These are phyloP conservation scores for Hyphantria cunea DNA, from an alignment of 1,140 invertebrate species.

Conservation along the genomic window DNA sequence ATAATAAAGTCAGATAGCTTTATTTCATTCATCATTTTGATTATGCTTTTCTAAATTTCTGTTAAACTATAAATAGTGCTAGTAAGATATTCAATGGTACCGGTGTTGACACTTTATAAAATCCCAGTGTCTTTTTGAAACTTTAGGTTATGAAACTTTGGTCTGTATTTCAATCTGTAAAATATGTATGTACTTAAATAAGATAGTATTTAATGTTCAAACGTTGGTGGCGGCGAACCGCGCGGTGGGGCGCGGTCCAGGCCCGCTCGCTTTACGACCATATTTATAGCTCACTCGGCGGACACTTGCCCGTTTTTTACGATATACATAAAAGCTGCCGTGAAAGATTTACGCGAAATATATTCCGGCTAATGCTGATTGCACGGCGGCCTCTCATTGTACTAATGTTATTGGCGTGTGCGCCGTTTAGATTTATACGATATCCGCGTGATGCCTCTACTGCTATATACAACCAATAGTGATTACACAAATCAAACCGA, in stretches of 20 bases:
- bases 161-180: too few relatives aligned
- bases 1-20: too few relatives aligned
- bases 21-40: too few relatives aligned
- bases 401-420: conserved; percentile 52
- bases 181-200: too few relatives aligned
- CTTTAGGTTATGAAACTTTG: too few relatives aligned
- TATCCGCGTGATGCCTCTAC: not conserved
- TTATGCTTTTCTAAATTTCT: too few relatives aligned
- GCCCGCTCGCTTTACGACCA: conserved; percentile 59
- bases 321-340: conserved; percentile 77
- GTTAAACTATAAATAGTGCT: too few relatives aligned
- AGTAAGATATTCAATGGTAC: too few relatives aligned
- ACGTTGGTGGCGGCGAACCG: not conserved
- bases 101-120: too few relatives aligned
- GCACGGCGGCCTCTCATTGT: conserved; percentile 41
- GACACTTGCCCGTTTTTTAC: conserved; percentile 76
- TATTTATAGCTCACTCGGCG: conserved; percentile 69
- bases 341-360: conserved; percentile 77
- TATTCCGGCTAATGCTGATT: conserved; percentile 78
- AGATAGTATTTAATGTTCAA: not conserved
- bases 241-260: conserved; percentile 17
- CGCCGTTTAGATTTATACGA: conserved; percentile 25
- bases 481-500: conserved; percentile 5
- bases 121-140: too few relatives aligned
- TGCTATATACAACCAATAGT: conserved; percentile 29